These are phyloP conservation scores for Tursiops truncatus DNA, from an alignment of 2,113 vertebrate species.

Conservation along the genomic window DNA sequence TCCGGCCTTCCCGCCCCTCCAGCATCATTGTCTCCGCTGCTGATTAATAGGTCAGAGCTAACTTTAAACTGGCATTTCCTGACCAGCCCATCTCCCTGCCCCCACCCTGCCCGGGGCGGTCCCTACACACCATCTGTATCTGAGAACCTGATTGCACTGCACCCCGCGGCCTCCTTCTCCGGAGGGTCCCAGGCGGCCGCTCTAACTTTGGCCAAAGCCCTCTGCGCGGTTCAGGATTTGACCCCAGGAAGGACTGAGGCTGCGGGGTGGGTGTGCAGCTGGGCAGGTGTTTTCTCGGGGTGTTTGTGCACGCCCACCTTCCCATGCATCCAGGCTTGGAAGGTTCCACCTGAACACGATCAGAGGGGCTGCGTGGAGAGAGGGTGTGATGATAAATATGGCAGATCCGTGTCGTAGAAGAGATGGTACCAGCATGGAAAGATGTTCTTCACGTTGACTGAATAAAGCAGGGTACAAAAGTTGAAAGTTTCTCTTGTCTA, in stretches of 20 bases:
- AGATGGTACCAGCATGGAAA: neutral
- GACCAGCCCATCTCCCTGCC: constrained; percentile 64
- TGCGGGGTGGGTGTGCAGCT: neutral
- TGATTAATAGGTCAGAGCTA: constrained; percentile 84
- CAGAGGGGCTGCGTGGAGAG: neutral
- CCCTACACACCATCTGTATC: constrained; percentile 14
- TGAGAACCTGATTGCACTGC: constrained; percentile 54
- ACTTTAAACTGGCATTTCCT: constrained; percentile 84
- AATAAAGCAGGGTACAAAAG: neutral
- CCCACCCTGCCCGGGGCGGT: neutral
- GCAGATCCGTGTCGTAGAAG: neutral
- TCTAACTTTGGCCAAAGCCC: neutral
- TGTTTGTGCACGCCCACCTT: neutral
- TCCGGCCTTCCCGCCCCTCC: constrained; percentile 82
- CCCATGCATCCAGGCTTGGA: neutral
- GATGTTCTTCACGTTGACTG: neutral
- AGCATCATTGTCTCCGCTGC: constrained; percentile 80
- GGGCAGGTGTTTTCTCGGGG: neutral
- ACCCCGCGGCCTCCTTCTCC: neutral
- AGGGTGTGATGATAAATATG: constrained; percentile 1
- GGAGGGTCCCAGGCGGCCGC: neutral
- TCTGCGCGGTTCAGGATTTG: neutral
- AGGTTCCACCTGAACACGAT: neutral
- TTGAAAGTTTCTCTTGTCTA: neutral
- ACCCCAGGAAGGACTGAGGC: neutral